These are phyloP conservation scores for Hiodon tergisus DNA, from an alignment of 2,113 vertebrate species.

Conservation along the genomic window DNA sequence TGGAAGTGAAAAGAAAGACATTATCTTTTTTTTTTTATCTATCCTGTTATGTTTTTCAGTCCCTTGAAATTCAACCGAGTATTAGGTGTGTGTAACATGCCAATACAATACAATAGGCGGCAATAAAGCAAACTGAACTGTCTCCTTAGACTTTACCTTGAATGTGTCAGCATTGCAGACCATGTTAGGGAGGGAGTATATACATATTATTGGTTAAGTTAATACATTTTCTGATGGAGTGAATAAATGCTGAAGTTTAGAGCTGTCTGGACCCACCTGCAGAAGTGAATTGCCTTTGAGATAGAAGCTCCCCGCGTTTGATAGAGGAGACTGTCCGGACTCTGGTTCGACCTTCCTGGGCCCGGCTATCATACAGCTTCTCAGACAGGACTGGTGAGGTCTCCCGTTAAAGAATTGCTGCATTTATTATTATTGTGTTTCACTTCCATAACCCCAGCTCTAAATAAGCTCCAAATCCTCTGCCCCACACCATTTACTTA, in stretches of 20 bases:
- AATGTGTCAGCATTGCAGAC: too few relatives aligned
- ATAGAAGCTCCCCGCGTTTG: conserved; percentile 20
- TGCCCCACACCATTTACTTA: background rate
- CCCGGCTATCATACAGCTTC: conserved; percentile 43
- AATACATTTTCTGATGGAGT: background rate
- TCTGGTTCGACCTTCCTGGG: conserved; percentile 42
- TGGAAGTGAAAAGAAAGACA: too few relatives aligned
- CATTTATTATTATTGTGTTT: background rate
- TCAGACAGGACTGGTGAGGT: conserved; percentile 63
- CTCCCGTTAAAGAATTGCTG: conserved; percentile 54
- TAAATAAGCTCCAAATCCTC: background rate
- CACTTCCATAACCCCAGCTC: background rate
- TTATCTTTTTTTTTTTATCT: too few relatives aligned
- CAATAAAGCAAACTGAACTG: too few relatives aligned
- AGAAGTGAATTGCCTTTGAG: background rate
- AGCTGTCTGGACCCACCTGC: background rate
- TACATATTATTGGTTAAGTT: too few relatives aligned
- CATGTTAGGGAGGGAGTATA: too few relatives aligned
- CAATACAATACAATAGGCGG: too few relatives aligned
- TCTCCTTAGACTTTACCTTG: too few relatives aligned
- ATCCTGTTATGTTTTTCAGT: too few relatives aligned
- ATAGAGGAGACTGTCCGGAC: conserved; percentile 41
- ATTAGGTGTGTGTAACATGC: too few relatives aligned
- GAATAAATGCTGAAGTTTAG: background rate
- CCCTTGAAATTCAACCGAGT: too few relatives aligned